Conservation (phyloP, 1,140 invertebrate species). For the Arion vulgaris region DNA sequence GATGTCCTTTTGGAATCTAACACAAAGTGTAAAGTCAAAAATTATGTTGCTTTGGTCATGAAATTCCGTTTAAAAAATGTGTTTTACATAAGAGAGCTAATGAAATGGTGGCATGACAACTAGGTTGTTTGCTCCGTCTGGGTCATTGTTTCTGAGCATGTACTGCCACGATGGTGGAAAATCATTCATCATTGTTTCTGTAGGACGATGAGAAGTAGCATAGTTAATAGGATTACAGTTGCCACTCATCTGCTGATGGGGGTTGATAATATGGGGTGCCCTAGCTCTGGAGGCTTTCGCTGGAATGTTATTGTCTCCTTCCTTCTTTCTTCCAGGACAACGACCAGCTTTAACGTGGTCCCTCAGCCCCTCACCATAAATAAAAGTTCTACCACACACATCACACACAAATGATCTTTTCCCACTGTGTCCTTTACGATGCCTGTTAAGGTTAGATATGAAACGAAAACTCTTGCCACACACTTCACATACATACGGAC, state of each 20-base stretch:
- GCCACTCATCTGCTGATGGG: not conserved
- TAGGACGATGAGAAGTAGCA: not conserved
- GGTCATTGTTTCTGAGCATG: not conserved
- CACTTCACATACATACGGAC: slow-evolving; percentile 23
- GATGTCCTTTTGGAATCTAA: too few relatives aligned
- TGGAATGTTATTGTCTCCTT: not conserved
- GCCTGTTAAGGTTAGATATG: slow-evolving; percentile 17
- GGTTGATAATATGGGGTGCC: not conserved
- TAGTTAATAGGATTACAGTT: not conserved
- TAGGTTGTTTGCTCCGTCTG: not conserved
- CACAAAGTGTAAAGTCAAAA: too few relatives aligned
- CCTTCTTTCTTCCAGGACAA: slow-evolving; percentile 5
- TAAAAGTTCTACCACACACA: slow-evolving; percentile 2
- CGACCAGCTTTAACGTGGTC: slow-evolving; percentile 24
- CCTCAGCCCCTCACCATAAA: slow-evolving; percentile 54
- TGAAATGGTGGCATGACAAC: slow-evolving; percentile 43
- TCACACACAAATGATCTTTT: slow-evolving; percentile 14
- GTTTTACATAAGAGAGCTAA: too few relatives aligned
- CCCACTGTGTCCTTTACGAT: slow-evolving; percentile 19
- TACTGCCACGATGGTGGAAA: not conserved
- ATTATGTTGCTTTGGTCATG: too few relatives aligned
- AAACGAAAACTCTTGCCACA: slow-evolving; percentile 16
- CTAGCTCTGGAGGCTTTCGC: not conserved
- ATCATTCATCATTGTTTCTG: not conserved
- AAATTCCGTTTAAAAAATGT: too few relatives aligned